These are phyloP conservation scores for Drosophila borborema DNA, from an alignment of 2,888 invertebrate genomes.

Conservation along the genomic window DNA sequence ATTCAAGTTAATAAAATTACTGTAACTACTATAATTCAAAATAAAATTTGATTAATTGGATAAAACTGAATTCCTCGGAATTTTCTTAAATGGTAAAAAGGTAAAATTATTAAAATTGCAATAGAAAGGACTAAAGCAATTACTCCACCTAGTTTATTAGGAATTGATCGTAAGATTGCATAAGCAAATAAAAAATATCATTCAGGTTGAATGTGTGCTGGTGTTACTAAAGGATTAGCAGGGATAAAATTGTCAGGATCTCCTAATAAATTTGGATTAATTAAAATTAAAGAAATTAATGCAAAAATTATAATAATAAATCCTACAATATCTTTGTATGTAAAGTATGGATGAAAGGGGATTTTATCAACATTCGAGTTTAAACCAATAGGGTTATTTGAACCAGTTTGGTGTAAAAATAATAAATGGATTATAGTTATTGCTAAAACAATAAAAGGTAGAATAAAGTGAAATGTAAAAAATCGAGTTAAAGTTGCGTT, in stretches of 20 bases:
- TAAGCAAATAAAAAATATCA: neutral
- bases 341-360: no score
- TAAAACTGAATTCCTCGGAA: neutral
- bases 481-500: neutral
- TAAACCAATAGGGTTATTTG: no score
- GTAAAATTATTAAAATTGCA: neutral
- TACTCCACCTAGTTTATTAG: neutral
- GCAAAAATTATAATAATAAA: no score
- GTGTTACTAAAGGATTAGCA: neutral
- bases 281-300: neutral
- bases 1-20: constrained; percentile 90
- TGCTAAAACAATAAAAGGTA: neutral
- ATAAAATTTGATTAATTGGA: neutral
- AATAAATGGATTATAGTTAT: no score
- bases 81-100: neutral
- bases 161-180: neutral
- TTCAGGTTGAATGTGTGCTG: neutral
- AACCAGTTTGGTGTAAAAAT: no score
- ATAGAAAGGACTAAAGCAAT: neutral
- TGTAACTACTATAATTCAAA: constrained; percentile 80
- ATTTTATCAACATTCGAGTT: no score
- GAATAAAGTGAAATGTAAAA: neutral
- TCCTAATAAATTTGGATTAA: neutral
- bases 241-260: neutral
- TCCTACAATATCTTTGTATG: no score